Conservation (phyloP, 2,888 invertebrate species). For the Hanleya hanleyi region DNA sequence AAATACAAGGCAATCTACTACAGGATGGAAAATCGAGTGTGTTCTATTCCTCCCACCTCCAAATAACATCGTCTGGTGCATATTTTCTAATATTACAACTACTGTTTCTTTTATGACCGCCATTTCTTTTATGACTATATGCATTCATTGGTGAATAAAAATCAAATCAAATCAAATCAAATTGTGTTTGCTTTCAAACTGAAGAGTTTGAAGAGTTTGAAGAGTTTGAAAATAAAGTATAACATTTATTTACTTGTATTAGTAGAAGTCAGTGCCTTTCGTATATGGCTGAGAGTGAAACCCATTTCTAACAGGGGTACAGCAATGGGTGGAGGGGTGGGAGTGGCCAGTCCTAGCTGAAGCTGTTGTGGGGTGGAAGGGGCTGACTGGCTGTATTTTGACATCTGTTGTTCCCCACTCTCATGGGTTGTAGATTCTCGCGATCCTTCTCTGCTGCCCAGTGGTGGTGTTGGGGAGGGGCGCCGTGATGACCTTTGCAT, state of each 20-base stretch:
- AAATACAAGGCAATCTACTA: no score
- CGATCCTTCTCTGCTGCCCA: background rate
- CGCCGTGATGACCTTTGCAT: background rate
- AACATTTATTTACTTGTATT: background rate
- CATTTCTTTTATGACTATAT: no score
- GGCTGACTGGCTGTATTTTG: background rate
- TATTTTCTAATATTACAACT: no score
- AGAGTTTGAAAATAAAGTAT: no score
- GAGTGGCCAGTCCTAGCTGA: slow-evolving; percentile 22
- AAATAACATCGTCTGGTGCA: no score
- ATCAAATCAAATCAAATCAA: no score
- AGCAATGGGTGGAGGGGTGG: slow-evolving; percentile 76
- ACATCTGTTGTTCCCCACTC: background rate
- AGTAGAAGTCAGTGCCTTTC: slow-evolving; percentile 77
- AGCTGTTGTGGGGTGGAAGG: background rate
- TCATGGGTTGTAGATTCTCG: background rate
- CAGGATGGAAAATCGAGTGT: no score
- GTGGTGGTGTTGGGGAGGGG: background rate
- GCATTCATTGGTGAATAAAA: no score
- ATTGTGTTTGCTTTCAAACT: no score
- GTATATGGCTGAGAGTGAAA: slow-evolving; percentile 77
- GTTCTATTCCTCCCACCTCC: no score
- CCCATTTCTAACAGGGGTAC: slow-evolving; percentile 80
- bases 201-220: no score
- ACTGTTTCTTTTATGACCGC: no score